phyloP scores from a whole-genome alignment of 1,140 invertebrate species.

The Schlechtendalia chinensis region DNA sequence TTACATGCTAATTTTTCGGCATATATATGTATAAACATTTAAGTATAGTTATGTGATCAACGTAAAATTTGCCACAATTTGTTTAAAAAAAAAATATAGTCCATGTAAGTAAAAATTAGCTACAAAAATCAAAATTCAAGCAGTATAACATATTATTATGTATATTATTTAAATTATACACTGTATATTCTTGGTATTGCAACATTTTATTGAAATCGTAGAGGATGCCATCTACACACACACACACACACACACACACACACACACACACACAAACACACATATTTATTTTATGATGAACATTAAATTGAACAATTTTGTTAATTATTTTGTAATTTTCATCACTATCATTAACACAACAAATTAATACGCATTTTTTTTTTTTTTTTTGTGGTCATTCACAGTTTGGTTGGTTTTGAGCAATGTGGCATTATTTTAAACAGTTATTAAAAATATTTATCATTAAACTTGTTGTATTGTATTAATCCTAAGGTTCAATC shows the following conservation, averaged over 20 bases:
- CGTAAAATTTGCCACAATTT: not conserved
- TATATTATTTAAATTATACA: too few species aligned
- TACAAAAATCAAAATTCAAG: slow-evolving; percentile 4
- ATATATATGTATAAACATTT: not conserved
- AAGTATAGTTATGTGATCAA: not conserved
- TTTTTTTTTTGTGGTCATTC: too few species aligned
- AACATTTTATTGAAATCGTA: slow-evolving; percentile 3
- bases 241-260: too few species aligned
- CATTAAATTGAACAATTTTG: too few species aligned
- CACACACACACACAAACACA: too few species aligned
- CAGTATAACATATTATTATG: not conserved
- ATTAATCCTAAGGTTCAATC: not conserved
- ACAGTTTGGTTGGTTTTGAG: too few species aligned
- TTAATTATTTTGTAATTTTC: too few species aligned
- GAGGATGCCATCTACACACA: too few species aligned
- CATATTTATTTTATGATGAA: too few species aligned
- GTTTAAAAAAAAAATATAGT: not conserved
- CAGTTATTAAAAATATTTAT: not conserved
- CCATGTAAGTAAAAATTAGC: not conserved
- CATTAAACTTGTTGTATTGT: not conserved
- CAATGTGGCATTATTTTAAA: too few species aligned
- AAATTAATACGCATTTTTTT: too few species aligned
- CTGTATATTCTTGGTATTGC: not conserved
- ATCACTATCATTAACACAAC: too few species aligned
- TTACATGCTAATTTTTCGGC: slow-evolving; percentile 14